These are phyloP conservation scores for Macquaria australasica DNA, from an alignment of 2,113 vertebrate species.

Conservation along the genomic window DNA sequence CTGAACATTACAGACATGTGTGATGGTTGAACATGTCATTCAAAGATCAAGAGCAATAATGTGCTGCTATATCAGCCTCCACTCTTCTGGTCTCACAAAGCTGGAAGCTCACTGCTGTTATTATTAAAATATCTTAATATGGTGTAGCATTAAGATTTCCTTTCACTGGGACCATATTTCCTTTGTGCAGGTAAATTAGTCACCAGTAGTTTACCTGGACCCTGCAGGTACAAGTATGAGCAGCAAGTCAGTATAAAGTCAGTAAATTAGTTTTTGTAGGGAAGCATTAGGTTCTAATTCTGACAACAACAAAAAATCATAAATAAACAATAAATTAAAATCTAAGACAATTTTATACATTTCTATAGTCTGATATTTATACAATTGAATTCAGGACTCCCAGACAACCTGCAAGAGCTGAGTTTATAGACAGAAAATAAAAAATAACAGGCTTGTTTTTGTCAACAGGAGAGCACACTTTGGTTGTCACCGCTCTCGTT, in stretches of 20 bases:
- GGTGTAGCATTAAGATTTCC: too few species aligned
- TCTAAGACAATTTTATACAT: neutral
- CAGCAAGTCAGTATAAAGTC: neutral
- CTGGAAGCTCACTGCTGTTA: too few species aligned
- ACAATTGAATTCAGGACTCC: neutral
- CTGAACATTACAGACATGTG: too few species aligned
- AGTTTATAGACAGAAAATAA: neutral
- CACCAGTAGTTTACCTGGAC: neutral
- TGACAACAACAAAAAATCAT: too few species aligned
- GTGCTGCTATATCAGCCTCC: neutral
- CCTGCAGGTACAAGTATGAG: neutral
- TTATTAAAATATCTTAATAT: too few species aligned
- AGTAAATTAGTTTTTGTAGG: neutral
- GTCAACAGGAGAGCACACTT: neutral
- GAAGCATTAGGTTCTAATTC: neutral
- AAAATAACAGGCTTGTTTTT: slow-evolving; percentile 11
- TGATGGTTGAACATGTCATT: neutral
- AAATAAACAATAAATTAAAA: too few species aligned
- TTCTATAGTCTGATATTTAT: neutral
- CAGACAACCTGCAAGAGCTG: neutral
- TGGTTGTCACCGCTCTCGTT: neutral
- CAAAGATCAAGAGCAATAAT: neutral
- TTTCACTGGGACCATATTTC: too few species aligned
- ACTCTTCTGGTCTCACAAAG: neutral
- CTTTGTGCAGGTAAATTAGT: neutral